Evolutionary conservation across 2,113 vertebrate genomes (phyloP).

Genomic region (Melanostigma gelatinosum): DNA sequence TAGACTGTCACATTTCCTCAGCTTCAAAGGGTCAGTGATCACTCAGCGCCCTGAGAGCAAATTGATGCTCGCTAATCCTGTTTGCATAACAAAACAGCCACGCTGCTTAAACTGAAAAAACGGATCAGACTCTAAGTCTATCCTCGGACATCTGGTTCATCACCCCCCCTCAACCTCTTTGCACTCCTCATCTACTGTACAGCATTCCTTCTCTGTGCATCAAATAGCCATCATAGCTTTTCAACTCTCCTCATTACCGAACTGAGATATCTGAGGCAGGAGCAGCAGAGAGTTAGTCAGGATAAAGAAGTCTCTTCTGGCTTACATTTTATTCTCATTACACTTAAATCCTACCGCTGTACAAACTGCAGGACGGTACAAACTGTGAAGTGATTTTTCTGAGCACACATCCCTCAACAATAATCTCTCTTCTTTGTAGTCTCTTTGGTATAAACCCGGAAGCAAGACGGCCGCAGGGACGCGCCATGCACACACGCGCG

Average conservation of each 20-base stretch:
- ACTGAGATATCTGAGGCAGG: no score
- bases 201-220: not conserved
- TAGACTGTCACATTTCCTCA: not conserved
- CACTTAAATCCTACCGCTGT: not conserved
- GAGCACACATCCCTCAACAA: no score
- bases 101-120: conserved; percentile 18
- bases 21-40: not conserved
- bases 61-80: conserved; percentile 28
- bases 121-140: conserved; percentile 9
- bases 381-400: no score
- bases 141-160: conserved; percentile 1
- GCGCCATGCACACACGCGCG: not conserved
- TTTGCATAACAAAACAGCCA: conserved; percentile 36
- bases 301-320: no score
- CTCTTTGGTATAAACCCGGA: no score
- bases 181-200: not conserved
- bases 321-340: not conserved
- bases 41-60: not conserved
- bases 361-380: not conserved
- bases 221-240: not conserved
- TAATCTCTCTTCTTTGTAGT: no score
- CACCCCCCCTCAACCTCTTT: no score
- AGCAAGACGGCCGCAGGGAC: no score
- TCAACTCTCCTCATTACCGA: not conserved
- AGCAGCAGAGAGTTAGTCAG: no score